Percentiles rank a stretch among this genome's conserved stretches.
Evolutionary conservation across 1,140 invertebrate genomes (phyloP).

Genomic region (Sarcophaga bullata): DNA sequence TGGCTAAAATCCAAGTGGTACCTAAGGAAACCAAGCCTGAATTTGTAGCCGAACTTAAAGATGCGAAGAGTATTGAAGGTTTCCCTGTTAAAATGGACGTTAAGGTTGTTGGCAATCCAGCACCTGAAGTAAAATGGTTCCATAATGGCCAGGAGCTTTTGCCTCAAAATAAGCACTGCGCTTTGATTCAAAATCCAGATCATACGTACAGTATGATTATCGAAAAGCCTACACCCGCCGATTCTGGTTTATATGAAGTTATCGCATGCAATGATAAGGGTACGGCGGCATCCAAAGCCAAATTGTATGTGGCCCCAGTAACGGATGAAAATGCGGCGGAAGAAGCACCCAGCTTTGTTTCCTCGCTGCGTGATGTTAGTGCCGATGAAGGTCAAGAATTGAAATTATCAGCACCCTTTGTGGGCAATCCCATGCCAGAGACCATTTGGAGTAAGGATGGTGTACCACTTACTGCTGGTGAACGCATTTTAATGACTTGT

Average conservation of each 20-base stretch:
- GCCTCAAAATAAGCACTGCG: constrained; percentile 75
- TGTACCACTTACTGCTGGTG: constrained; percentile 71
- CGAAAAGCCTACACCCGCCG: constrained; percentile 72
- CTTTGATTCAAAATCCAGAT: constrained; percentile 75
- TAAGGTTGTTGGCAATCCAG: constrained; percentile 78
- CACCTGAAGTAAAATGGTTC: constrained; percentile 80
- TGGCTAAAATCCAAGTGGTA: constrained; percentile 74
- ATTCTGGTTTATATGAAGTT: constrained; percentile 82
- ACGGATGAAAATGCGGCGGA: constrained; percentile 72
- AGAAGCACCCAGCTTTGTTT: constrained; percentile 79
- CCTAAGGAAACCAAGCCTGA: constrained; percentile 77
- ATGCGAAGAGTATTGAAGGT: constrained; percentile 81
- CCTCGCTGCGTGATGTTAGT: constrained; percentile 76
- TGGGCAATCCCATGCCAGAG: constrained; percentile 88
- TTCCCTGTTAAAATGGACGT: constrained; percentile 84
- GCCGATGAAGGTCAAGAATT: constrained; percentile 82
- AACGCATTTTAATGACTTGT: constrained; percentile 77
- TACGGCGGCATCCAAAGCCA: constrained; percentile 74
- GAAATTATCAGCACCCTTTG: constrained; percentile 74
- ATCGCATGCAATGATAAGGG: constrained; percentile 81
- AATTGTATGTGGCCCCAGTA: constrained; percentile 74
- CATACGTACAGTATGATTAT: constrained; percentile 75
- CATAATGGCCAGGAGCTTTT: constrained; percentile 81
- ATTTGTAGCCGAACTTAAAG: constrained; percentile 77
- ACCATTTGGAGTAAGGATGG: constrained; percentile 87